These are phyloP conservation scores for Actenoides lindsayi DNA, from an alignment of 2,113 vertebrate species.

Conservation along the genomic window DNA sequence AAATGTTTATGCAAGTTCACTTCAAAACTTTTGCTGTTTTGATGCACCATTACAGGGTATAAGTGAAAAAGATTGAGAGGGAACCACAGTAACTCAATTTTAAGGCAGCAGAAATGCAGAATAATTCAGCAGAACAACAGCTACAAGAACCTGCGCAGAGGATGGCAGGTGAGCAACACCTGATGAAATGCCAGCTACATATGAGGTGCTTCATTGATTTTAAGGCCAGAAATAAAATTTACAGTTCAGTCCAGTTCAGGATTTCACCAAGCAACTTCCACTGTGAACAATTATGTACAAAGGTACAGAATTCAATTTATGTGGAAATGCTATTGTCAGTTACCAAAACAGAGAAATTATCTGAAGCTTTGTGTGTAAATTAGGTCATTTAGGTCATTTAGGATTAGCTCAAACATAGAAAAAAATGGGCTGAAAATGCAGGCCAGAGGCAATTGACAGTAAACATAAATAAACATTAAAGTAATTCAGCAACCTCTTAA, in stretches of 20 bases:
- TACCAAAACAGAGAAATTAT: neutral
- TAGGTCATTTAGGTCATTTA: neutral
- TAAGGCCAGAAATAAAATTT: neutral
- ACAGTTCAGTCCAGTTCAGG: neutral
- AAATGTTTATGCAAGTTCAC: neutral
- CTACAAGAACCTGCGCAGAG: neutral
- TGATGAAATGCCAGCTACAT: neutral
- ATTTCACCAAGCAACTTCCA: neutral
- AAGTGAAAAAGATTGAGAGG: neutral
- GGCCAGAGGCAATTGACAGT: neutral
- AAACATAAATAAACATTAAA: conserved; percentile 11
- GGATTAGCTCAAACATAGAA: neutral
- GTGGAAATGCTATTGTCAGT: neutral
- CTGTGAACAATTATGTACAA: neutral
- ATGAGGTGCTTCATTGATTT: neutral
- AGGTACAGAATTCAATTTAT: neutral
- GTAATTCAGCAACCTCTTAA: neutral
- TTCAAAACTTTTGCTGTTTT: neutral
- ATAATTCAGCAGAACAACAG: neutral
- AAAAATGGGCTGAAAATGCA: neutral
- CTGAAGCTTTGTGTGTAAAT: neutral
- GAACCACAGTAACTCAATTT: neutral
- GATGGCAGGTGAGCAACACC: neutral
- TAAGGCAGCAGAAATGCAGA: neutral
- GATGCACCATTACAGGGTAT: neutral